Percentiles rank a stretch among this genome's conserved stretches.
Evolutionary conservation across 2,113 vertebrate species (phyloP).

Genomic region (Dolichotis patagonum): DNA sequence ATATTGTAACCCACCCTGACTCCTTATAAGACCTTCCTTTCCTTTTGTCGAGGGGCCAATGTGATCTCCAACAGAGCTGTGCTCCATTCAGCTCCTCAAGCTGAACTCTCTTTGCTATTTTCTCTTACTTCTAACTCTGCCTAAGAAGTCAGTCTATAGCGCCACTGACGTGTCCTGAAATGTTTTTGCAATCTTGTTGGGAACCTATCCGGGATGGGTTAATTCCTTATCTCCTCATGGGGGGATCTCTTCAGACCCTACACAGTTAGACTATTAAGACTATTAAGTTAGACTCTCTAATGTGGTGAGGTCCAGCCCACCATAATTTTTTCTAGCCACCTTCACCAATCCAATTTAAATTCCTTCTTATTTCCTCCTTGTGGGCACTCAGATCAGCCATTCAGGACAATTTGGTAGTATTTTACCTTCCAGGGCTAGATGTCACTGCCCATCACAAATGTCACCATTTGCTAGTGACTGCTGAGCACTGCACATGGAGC

Average conservation of each 20-base stretch:
- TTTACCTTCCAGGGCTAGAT: background rate
- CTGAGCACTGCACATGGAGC: background rate
- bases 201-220: background rate
- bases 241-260: background rate
- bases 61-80: background rate
- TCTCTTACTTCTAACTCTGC: background rate
- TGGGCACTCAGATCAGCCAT: background rate
- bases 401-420: background rate
- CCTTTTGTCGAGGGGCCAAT: background rate
- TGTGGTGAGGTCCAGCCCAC: background rate
- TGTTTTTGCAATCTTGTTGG: background rate
- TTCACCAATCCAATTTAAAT: background rate
- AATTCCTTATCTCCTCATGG: background rate
- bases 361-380: background rate
- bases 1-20: background rate
- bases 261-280: background rate
- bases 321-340: fast-evolving
- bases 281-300: background rate
- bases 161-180: background rate
- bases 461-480: background rate
- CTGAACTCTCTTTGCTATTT: background rate
- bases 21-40: background rate
- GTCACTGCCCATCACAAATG: fast-evolving
- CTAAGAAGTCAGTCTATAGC: background rate
- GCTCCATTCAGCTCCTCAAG: background rate